A percentile compares a stretch with the other conserved stretches of the same genome.
Evolutionary conservation across 2,888 invertebrate genomes (phyloP).

Genomic region (Coecobrya sp.): DNA sequence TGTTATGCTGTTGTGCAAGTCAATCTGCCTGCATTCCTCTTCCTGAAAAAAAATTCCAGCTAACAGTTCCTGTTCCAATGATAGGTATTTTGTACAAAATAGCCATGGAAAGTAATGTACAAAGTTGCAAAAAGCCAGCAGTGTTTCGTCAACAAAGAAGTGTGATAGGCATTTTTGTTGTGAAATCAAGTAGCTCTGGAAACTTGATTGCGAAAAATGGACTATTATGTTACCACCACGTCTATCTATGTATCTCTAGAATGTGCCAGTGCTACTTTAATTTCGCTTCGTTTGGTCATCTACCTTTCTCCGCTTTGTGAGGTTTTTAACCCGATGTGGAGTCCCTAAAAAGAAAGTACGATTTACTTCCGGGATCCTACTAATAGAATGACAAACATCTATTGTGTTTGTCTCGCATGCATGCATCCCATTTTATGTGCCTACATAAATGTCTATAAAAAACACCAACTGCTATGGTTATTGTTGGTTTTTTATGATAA

Average conservation of each 20-base stretch:
- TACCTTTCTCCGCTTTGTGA: constrained; percentile 47
- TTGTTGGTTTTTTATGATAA: constrained; percentile 13
- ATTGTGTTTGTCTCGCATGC: background rate
- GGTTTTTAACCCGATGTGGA: constrained; percentile 63
- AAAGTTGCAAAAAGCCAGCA: background rate
- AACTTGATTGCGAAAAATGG: background rate
- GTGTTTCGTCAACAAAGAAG: background rate
- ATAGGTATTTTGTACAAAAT: background rate
- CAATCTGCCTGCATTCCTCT: background rate
- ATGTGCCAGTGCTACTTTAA: constrained; percentile 7
- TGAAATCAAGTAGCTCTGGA: constrained; percentile 58
- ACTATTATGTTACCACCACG: background rate
- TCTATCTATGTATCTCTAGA: constrained; percentile 3
- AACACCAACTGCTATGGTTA: background rate
- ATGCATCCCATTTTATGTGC: background rate
- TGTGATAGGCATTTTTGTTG: background rate
- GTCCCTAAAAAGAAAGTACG: constrained; percentile 24
- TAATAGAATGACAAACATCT: constrained; percentile 56
- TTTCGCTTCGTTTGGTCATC: constrained; percentile 62
- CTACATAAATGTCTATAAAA: background rate
- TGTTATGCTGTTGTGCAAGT: background rate
- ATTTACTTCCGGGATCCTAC: constrained; percentile 63
- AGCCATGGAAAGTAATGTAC: background rate
- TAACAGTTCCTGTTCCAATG: background rate
- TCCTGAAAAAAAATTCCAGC: background rate